Evolutionary conservation across 2,797 vertebrate species (phyloP), one percentile per base, ranked within the genome.

Genomic region (Rhinatrema bivittatum): DNA sequence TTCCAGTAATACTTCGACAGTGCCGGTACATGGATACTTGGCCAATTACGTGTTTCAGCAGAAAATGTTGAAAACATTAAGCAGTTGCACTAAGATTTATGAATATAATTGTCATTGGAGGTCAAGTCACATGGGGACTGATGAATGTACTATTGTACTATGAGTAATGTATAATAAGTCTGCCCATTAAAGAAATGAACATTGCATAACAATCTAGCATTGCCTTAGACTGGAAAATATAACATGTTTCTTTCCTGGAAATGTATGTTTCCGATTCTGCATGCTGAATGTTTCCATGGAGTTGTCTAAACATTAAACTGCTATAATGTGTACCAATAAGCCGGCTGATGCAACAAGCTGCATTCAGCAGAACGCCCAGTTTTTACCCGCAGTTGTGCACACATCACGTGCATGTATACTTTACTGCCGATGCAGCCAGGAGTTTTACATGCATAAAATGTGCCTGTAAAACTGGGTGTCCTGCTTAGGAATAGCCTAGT

Each of bases 31-130:
- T 20, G 28, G 5, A 27, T 27, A 9, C 28, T 14, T 16, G 7
- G 20, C 4, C 5, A 5, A 6, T 21, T n/a, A n/a, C 9, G 20
- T 10, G 40, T 4, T n/a, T 25, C 11, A 32, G 3, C 25, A 50
- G 32, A 48, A 36, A 63, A 36, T 31, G 4, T 16, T 8, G 7
- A 16, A 21, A 13, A 5, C 24, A 11, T 51, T 50, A 36, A 35
- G 38, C 16, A 36, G 7, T 32, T 25, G 36, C 25, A 37, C 16
- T 18, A n/a, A n/a, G 39, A 46, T 37, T 36, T 36, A 24, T 35
- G 23, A 27, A 9, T 14, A 6, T 37, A 17, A 6, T 20, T 42
- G 10, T 25, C 26, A 40, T 23, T 29, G 4, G 12, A 10, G 44
- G 23, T 41, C 35, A 68, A 37, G 18, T 30, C 23, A 25, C 13